Evolutionary conservation across 2,797 vertebrate species (phyloP).

Genomic region (Meriones psammophilus): DNA sequence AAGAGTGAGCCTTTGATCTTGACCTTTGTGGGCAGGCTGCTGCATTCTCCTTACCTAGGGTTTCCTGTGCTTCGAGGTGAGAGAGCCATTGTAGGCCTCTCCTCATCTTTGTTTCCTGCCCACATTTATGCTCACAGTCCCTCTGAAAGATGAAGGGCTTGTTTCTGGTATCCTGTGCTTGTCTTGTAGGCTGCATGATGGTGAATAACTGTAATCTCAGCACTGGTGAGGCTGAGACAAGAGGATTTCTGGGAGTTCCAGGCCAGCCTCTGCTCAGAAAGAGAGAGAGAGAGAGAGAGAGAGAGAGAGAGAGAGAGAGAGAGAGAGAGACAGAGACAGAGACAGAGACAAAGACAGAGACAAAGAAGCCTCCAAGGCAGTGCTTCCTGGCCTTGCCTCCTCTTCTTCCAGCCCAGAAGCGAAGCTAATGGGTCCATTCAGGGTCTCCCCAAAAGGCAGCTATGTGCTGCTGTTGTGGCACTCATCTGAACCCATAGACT

Average conservation of each 20-base stretch:
- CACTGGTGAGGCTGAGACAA: background rate
- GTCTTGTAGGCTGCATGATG: fast-evolving
- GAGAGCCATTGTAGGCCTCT: fast-evolving
- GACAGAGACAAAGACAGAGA: too few species aligned
- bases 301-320: background rate
- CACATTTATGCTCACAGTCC: background rate
- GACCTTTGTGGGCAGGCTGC: background rate
- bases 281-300: background rate
- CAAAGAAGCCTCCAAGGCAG: background rate
- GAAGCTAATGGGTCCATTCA: background rate
- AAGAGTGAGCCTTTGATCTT: background rate
- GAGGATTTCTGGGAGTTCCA: background rate
- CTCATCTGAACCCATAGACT: background rate
- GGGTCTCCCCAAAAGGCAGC: background rate
- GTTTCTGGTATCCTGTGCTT: fast-evolving
- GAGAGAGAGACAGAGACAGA: too few species aligned
- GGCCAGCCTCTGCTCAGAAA: background rate
- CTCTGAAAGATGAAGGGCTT: fast-evolving
- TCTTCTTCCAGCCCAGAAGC: background rate
- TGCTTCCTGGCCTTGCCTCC: background rate
- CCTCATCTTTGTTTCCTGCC: background rate
- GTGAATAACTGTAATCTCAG: background rate
- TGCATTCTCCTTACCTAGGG: background rate
- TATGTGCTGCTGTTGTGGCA: background rate
- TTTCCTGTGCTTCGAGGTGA: background rate